Conservation (phyloP, 2,113 vertebrate species). For the Oreocharis arfaki region DNA sequence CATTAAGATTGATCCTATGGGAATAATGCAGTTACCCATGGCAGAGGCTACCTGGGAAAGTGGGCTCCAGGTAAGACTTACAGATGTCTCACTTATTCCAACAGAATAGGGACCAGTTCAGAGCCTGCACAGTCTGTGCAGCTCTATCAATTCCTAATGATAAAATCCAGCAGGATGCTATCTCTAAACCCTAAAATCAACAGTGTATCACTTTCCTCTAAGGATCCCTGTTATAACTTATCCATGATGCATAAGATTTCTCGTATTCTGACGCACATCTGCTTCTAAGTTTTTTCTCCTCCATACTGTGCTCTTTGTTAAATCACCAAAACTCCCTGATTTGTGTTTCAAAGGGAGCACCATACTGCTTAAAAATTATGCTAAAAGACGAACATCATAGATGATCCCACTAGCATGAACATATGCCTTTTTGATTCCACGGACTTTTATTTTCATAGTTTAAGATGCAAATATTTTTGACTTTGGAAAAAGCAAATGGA, state of each 20-base stretch:
- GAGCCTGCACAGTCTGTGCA: not conserved
- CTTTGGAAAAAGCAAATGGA: not conserved
- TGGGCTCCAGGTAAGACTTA: not conserved
- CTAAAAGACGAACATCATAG: not conserved
- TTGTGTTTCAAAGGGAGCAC: conserved; percentile 45
- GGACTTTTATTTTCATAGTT: not conserved
- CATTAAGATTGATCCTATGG: not conserved
- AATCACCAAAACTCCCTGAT: conserved; percentile 5
- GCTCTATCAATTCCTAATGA: not conserved
- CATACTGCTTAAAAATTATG: conserved; percentile 36
- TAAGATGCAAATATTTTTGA: not conserved
- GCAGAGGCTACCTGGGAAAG: not conserved
- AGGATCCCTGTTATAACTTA: not conserved
- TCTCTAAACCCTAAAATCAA: conserved; percentile 9
- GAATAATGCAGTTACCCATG: not conserved
- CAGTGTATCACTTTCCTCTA: not conserved
- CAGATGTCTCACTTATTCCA: not conserved
- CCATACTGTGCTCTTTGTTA: not conserved
- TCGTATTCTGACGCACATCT: conserved; percentile 8
- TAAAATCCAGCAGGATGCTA: not conserved
- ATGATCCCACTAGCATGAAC: not conserved
- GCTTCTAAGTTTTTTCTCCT: conserved; percentile 28
- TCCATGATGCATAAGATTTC: not conserved
- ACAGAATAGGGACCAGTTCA: not conserved
- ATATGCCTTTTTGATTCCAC: not conserved